Evolutionary conservation across 2,888 invertebrate species (phyloP).

Genomic region (Mactromeris polynyma): DNA sequence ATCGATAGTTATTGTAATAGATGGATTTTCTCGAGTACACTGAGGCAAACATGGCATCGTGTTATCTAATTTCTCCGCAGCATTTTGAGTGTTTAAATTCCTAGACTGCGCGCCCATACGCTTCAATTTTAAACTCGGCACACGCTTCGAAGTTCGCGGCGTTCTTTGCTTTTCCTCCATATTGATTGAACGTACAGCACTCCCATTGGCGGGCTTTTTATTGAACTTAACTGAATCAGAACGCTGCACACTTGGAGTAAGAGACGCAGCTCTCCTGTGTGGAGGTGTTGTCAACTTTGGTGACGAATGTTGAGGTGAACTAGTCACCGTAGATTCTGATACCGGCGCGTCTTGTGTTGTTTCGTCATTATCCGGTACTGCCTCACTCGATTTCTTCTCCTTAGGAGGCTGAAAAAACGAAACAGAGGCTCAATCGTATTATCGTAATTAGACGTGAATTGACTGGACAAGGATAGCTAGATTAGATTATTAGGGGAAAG

Average conservation of each 20-base stretch:
- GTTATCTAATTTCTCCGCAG: constrained; percentile 69
- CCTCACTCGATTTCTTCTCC: constrained; percentile 12
- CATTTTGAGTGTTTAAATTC: constrained; percentile 62
- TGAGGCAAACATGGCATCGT: constrained; percentile 80
- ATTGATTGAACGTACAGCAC: constrained; percentile 72
- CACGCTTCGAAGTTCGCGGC: constrained; percentile 78
- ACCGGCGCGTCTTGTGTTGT: constrained; percentile 9
- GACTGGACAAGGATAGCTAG: background rate
- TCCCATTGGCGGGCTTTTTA: constrained; percentile 80
- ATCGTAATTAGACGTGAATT: background rate
- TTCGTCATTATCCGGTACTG: background rate
- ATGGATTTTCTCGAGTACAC: constrained; percentile 79
- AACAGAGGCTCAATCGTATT: background rate
- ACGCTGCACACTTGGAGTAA: constrained; percentile 78
- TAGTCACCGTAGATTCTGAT: constrained; percentile 22
- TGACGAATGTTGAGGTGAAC: constrained; percentile 32
- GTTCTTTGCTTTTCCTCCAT: constrained; percentile 70
- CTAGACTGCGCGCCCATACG: constrained; percentile 72
- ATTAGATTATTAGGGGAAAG: background rate
- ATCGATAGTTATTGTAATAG: constrained; percentile 86
- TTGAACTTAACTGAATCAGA: constrained; percentile 83
- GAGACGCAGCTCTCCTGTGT: constrained; percentile 45
- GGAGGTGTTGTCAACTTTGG: constrained; percentile 49
- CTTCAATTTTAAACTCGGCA: constrained; percentile 84
- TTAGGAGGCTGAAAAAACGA: constrained; percentile 28